Evolutionary conservation across 1,140 invertebrate genomes (phyloP).

Genomic region (Pseudachorutes palmiensis): DNA sequence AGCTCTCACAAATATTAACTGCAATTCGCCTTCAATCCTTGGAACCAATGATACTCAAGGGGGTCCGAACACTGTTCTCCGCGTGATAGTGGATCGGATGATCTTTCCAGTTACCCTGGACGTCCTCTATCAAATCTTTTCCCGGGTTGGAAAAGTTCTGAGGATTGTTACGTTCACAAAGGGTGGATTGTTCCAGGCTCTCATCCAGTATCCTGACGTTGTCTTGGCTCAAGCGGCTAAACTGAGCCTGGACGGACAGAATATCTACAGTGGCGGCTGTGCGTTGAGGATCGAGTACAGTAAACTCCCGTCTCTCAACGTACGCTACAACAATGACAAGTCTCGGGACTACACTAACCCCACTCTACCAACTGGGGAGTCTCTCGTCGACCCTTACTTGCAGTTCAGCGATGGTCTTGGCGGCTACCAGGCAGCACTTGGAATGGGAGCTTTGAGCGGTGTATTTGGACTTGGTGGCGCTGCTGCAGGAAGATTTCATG

Average conservation of each 20-base stretch:
- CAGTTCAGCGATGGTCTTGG: background rate
- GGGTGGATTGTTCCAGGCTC: slow-evolving; percentile 97
- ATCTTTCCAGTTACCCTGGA: slow-evolving; percentile 96
- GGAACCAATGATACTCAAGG: slow-evolving; percentile 50
- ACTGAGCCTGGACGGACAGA: slow-evolving; percentile 90
- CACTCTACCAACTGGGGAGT: slow-evolving; percentile 85
- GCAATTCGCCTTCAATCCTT: background rate
- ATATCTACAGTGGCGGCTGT: slow-evolving; percentile 98
- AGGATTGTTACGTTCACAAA: slow-evolving; percentile 99
- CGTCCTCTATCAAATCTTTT: slow-evolving; percentile 90
- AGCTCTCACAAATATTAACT: slow-evolving; percentile 38
- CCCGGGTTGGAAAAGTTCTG: slow-evolving; percentile 91
- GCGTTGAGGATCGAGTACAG: slow-evolving; percentile 98
- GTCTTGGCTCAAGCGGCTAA: slow-evolving; percentile 50
- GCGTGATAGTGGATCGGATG: slow-evolving; percentile 94
- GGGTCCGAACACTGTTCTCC: slow-evolving; percentile 88
- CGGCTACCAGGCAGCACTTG: background rate
- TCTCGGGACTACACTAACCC: slow-evolving; percentile 98
- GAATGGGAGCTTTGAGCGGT: background rate
- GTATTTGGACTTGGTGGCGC: background rate
- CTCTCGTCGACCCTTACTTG: background rate
- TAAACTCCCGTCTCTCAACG: slow-evolving; percentile 93
- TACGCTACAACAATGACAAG: slow-evolving; percentile 99
- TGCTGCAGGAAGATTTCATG: background rate
- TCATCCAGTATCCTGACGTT: slow-evolving; percentile 96